Conservation (phyloP, 2,113 vertebrate genomes). For the Pseudorhombus dupliciocellatus region DNA sequence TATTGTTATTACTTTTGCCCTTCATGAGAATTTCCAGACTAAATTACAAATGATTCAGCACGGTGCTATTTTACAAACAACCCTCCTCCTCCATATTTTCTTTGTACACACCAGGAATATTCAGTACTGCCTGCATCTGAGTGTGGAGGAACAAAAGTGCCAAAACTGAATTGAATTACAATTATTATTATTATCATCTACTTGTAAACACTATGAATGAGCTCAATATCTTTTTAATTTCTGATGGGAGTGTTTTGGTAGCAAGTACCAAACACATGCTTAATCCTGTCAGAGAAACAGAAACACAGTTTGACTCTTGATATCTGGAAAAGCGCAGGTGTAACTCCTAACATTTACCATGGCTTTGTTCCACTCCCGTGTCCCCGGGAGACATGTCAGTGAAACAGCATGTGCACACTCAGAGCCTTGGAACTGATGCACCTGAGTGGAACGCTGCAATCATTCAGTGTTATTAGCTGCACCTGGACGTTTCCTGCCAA, state of each 20-base stretch:
- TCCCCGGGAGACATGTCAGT: conserved; percentile 12
- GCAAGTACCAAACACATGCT: too few relatives aligned
- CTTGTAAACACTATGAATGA: not conserved
- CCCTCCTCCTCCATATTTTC: too few relatives aligned
- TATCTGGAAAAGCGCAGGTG: conserved; percentile 14
- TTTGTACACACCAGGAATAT: too few relatives aligned
- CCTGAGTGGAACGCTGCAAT: conserved; percentile 16
- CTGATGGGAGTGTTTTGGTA: not conserved
- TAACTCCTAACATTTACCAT: conserved; percentile 7
- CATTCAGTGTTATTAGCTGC: conserved; percentile 16
- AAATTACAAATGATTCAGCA: too few relatives aligned
- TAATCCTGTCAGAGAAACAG: not conserved
- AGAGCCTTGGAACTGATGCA: not conserved
- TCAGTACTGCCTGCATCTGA: too few relatives aligned
- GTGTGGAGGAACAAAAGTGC: too few relatives aligned
- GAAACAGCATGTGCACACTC: conserved; percentile 14
- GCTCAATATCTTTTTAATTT: not conserved
- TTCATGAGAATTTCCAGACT: too few relatives aligned
- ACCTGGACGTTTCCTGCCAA: conserved; percentile 19
- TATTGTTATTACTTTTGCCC: too few relatives aligned
- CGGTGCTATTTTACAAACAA: too few relatives aligned
- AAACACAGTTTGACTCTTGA: not conserved
- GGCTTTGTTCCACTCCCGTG: not conserved
- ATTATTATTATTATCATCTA: too few relatives aligned
- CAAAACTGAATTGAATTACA: too few relatives aligned